Percentiles rank a stretch among this genome's conserved stretches.
phyloP scores from a whole-genome alignment of 2,888 invertebrate species.

The Epistrophe grossulariae region DNA sequence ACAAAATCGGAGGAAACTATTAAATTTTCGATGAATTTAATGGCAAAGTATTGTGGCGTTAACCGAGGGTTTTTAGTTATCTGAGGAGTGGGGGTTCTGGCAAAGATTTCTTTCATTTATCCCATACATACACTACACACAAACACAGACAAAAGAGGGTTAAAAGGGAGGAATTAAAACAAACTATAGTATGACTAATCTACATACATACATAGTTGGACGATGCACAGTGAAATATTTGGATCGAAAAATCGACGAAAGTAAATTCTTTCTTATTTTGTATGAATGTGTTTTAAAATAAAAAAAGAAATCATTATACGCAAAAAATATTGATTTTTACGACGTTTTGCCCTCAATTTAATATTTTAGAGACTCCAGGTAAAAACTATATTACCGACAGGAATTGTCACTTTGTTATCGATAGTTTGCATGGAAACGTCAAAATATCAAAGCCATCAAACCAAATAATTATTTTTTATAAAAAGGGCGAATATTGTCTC shows the following conservation, averaged over 20 bases:
- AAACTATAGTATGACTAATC: constrained; percentile 59
- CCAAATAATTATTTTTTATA: too few relatives aligned
- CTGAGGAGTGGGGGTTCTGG: background rate
- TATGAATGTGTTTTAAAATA: background rate
- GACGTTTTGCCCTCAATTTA: too few relatives aligned
- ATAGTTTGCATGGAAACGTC: too few relatives aligned
- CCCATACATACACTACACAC: constrained; percentile 12
- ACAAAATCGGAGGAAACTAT: constrained; percentile 74
- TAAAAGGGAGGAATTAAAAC: constrained; percentile 67
- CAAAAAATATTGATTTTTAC: too few relatives aligned
- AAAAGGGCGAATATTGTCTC: too few relatives aligned
- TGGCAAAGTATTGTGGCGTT: constrained; percentile 73
- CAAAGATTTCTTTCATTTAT: constrained; percentile 17
- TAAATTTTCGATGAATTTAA: constrained; percentile 76
- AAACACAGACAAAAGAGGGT: constrained; percentile 36
- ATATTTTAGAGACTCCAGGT: too few relatives aligned
- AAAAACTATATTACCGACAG: too few relatives aligned
- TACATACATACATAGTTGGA: background rate
- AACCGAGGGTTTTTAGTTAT: constrained; percentile 42
- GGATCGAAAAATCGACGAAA: background rate
- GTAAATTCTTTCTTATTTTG: background rate
- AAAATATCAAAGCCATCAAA: too few relatives aligned
- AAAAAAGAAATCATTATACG: too few relatives aligned
- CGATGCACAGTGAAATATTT: background rate
- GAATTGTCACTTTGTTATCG: too few relatives aligned